Conservation (phyloP, 2,797 vertebrate genomes). For the Coranthus polyacanthus region DNA sequence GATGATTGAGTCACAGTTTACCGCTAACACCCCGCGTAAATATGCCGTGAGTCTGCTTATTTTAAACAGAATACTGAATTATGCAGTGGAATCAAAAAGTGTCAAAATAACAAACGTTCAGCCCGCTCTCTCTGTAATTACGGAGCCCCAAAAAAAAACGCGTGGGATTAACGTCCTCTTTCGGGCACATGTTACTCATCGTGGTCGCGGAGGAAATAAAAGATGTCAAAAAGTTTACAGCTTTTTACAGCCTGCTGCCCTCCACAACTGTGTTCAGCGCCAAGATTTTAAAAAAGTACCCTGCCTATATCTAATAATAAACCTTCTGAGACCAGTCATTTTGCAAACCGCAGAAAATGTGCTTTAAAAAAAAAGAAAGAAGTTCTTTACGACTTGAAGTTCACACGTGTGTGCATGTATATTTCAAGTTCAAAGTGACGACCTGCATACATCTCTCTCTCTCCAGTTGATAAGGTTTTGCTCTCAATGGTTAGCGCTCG, state of each 20-base stretch:
- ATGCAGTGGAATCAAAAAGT: slow-evolving; percentile 14
- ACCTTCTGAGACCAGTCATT: slow-evolving; percentile 64
- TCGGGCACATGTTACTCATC: slow-evolving; percentile 58
- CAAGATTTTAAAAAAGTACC: slow-evolving; percentile 51
- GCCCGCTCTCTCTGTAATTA: neutral
- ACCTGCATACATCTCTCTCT: slow-evolving; percentile 20
- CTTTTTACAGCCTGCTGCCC: slow-evolving; percentile 52
- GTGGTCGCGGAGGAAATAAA: slow-evolving; percentile 54
- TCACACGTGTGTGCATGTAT: no score
- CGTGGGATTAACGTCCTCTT: no score
- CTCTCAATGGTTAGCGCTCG: slow-evolving; percentile 25
- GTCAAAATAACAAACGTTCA: slow-evolving; percentile 13
- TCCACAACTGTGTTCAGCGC: slow-evolving; percentile 42
- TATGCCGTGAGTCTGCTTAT: slow-evolving; percentile 7
- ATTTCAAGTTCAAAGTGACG: slow-evolving; percentile 34
- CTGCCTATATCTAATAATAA: slow-evolving; percentile 57
- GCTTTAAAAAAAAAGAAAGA: slow-evolving; percentile 27
- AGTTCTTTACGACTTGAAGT: slow-evolving; percentile 23
- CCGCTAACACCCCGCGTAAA: neutral
- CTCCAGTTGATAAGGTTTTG: slow-evolving; percentile 25
- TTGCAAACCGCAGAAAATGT: slow-evolving; percentile 60
- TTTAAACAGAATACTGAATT: slow-evolving; percentile 2
- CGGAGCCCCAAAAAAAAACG: slow-evolving; percentile 30
- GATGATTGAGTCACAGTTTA: slow-evolving; percentile 12
- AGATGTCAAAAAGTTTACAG: slow-evolving; percentile 50